Percentiles rank a stretch among this genome's conserved stretches.
phyloP scores from a whole-genome alignment of 2,888 invertebrate species.

The Rhamnusium bicolor region DNA sequence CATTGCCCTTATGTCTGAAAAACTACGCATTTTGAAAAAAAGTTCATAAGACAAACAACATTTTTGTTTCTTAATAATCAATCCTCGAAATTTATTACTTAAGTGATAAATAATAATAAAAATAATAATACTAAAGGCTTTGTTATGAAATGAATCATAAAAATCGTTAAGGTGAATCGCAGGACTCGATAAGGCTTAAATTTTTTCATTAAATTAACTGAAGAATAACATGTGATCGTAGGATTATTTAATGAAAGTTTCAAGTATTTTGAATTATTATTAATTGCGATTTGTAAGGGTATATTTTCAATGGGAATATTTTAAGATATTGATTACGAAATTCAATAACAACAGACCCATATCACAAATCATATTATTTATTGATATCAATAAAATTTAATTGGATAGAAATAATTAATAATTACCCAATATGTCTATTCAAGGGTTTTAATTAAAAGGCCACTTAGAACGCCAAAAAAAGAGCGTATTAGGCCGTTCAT shows the following conservation, averaged over 20 bases:
- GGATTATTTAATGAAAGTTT: not conserved
- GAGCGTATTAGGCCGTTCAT: slow-evolving; percentile 1
- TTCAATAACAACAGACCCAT: not conserved
- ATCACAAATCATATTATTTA: slow-evolving; percentile 1
- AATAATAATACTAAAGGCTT: too few species aligned
- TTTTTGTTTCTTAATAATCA: too few species aligned
- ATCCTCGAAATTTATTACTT: too few species aligned
- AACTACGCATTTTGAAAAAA: too few species aligned
- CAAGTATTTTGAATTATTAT: not conserved
- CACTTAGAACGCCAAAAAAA: not conserved
- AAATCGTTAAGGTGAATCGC: too few species aligned
- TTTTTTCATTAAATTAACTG: too few species aligned
- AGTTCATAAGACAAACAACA: too few species aligned
- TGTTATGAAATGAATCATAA: too few species aligned
- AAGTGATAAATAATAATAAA: too few species aligned
- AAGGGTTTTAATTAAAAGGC: slow-evolving; percentile 1
- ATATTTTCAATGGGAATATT: not conserved
- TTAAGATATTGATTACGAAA: not conserved
- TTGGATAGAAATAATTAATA: slow-evolving; percentile 16
- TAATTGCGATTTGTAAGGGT: not conserved
- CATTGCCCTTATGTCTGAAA: too few species aligned
- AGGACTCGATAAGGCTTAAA: too few species aligned
- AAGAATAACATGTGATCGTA: too few species aligned
- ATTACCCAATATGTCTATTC: slow-evolving; percentile 14
- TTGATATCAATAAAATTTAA: not conserved